Base-by-base conservation (phyloP, 2,797 vertebrate genomes). In the Streptopelia turtur region DNA sequence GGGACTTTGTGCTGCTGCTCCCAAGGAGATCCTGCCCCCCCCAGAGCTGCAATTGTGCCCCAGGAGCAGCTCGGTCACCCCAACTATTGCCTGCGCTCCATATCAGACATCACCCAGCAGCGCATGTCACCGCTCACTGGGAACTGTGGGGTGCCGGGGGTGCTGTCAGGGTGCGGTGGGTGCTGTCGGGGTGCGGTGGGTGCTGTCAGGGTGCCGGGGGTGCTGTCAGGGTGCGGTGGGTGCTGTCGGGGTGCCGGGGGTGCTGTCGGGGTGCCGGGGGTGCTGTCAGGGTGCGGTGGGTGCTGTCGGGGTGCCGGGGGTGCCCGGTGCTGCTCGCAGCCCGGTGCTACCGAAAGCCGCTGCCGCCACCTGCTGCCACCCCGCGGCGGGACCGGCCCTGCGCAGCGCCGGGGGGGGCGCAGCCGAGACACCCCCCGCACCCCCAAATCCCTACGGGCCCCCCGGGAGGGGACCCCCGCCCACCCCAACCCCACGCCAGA, bases 311-410 rank as follows among this genome's bases (percentile, higher is more conserved):
- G 47, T 14, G 24, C 60, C 35, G 35, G 35, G 37, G 37, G 37
- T 37, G 16, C 41, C 41, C 41, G 17, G 35, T 43, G 79, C 56
- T 43, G 5, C 47, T 57, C 61, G 13, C 63, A 11, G 17, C 11
- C 9, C 35, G 6, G 55, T 22, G 35, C 57, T 75, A 37, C 76
- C 89, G 57, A 66, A 87, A 57, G 83, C 7, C 90, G 63, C 47
- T 96, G 90, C 95, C 93, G 93, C 92, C 94, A 41, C 8, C 90
- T 93, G 86, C 89, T 37, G 95, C 56, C 70, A 12, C 31, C 11
- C 13, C 30, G 28, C 13, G 14, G 22, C 13, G 6, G 53, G 7
- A 7, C 47, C 80, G 57, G 33, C 55, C 41, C 13, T 4, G 15
- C 17, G 1, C 28, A 31, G 47, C 7, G 1, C 39, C 10, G n/a